Evolutionary conservation across 2,888 invertebrate genomes (phyloP), one percentile per base, ranked within the genome.

Genomic region (Campopleginae sp.): DNA sequence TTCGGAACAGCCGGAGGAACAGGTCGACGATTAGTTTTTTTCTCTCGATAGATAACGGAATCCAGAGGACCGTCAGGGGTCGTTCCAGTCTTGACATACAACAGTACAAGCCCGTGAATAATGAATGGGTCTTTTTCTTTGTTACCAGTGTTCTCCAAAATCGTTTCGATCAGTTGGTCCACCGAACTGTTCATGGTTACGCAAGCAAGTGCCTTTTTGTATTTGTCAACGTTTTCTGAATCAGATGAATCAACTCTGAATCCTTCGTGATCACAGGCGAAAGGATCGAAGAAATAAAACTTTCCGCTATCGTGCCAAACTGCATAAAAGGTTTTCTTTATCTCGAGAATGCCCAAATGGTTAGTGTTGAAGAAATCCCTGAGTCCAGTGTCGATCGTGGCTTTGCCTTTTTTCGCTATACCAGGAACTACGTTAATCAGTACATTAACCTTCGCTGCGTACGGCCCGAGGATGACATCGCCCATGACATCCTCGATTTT

Each of bases 211-310:
- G 89, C 88, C 31, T 82, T 86, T 10, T 88, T 61, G 65, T 89
- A 90, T 33, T 78, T 88, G 1, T 86, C 78, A 3, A 76, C 84
- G 0, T 88, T 88, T 0, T 88, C 88, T 6, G 88, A 83, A 81
- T 89, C 88, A 0, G 44, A 23, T 0, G 86, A 80, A 79, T 86
- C 87, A n/a, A 91, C 84, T n/a, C 92, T 84, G 61, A 90, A 92
- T 0, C 93, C 93, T 17, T 91, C 90, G 0, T 87, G 84, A 74
- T 93, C 92, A 76, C 93, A 94, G 0, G 90, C 91, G 44, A 91
- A 92, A 0, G 93, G 93, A 83, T 94, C 93, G 12, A 93, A 80
- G 10, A 91, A 90, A 38, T 93, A 93, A 44, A 90, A 94, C 38
- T 91, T 92, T 1, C 90, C 86, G 1, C 89, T 88, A n/a, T 92